Conservation (phyloP, 2,888 invertebrate genomes). For the Epirrhoe tristata region DNA sequence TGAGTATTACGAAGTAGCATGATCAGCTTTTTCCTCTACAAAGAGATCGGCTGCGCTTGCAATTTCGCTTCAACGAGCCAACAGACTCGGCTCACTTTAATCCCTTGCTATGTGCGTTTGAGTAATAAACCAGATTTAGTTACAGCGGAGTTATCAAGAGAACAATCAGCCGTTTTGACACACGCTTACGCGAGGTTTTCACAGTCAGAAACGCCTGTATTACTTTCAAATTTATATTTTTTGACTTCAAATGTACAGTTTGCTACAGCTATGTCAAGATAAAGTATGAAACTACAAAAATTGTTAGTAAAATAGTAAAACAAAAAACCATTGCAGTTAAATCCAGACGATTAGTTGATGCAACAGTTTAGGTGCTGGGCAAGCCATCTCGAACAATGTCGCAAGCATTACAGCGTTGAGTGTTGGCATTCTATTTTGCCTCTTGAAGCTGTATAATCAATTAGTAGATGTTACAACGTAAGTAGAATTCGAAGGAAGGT, state of each 20-base stretch:
- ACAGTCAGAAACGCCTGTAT: background rate
- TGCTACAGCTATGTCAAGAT: background rate
- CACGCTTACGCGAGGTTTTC: background rate
- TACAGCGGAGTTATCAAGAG: constrained; percentile 1
- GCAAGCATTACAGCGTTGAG: too few species aligned
- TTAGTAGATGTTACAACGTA: too few species aligned
- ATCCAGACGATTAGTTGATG: too few species aligned
- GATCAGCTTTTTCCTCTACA: constrained; percentile 54
- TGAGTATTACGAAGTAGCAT: constrained; percentile 16
- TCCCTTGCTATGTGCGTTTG: constrained; percentile 22
- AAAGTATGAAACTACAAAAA: background rate
- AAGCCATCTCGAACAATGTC: too few species aligned
- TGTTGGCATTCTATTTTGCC: too few species aligned
- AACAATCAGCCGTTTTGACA: background rate
- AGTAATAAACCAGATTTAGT: constrained; percentile 12
- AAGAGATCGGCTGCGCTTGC: constrained; percentile 55
- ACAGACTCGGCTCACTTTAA: constrained; percentile 43
- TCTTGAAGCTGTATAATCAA: too few species aligned
- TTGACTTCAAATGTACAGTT: background rate
- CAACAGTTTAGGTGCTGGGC: too few species aligned
- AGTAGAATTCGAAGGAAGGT: too few species aligned
- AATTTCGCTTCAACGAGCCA: constrained; percentile 55
- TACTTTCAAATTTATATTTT: background rate
- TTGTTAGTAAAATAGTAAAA: background rate
- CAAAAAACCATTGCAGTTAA: too few species aligned